Percentiles rank a stretch among this genome's conserved stretches.
Evolutionary conservation across 2,113 vertebrate genomes (phyloP).

Genomic region (Amphiprion percula): DNA sequence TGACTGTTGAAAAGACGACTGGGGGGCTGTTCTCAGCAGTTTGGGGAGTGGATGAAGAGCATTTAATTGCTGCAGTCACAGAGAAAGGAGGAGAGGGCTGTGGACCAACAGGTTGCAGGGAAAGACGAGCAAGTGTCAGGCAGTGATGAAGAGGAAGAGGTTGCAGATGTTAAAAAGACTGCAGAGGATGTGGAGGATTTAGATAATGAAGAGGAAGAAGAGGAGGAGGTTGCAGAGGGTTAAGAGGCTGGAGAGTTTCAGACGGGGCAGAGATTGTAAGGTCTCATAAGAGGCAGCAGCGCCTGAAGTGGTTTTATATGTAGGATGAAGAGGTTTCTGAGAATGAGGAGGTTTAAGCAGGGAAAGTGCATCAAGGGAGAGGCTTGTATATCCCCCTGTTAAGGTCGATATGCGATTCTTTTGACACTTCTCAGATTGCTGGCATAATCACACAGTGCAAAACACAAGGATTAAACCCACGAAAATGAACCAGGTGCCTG

Average conservation of each 20-base stretch:
- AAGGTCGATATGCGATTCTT: conserved; percentile 56
- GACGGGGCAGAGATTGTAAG: conserved; percentile 37
- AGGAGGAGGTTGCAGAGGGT: conserved; percentile 38
- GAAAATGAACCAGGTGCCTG: conserved; percentile 57
- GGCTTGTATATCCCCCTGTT: conserved; percentile 40
- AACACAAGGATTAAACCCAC: conserved; percentile 53
- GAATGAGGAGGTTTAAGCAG: conserved; percentile 49
- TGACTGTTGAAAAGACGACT: neutral
- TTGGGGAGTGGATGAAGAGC: conserved; percentile 4
- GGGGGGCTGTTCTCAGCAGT: neutral
- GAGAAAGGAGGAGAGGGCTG: neutral
- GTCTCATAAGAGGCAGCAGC: conserved; percentile 41
- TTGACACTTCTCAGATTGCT: conserved; percentile 65
- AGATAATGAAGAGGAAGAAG: conserved; percentile 49
- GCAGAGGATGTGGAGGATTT: conserved; percentile 39
- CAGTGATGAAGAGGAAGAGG: conserved; percentile 9
- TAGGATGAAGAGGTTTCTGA: conserved; percentile 34
- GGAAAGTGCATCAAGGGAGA: conserved; percentile 39
- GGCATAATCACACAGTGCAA: conserved; percentile 41
- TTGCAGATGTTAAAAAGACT: conserved; percentile 35
- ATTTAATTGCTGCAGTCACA: conserved; percentile 4
- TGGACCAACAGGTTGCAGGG: conserved; percentile 42
- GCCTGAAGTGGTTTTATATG: conserved; percentile 54
- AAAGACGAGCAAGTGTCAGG: neutral
- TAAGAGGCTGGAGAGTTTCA: conserved; percentile 50